phyloP scores from a whole-genome alignment of 2,888 invertebrate genomes.

The Xylota sylvarum region DNA sequence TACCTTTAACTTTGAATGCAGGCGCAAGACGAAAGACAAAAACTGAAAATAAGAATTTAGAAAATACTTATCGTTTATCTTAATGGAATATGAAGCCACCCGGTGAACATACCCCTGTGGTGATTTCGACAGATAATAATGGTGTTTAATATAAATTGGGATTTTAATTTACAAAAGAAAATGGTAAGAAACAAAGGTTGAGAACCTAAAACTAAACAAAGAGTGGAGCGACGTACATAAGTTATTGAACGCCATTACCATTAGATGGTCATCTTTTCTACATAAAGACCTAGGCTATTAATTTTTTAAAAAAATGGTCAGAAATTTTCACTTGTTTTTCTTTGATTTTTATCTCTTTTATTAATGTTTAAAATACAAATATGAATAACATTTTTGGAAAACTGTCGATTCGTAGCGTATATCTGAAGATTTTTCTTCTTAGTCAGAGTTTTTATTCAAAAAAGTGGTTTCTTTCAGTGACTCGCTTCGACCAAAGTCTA shows the following conservation, averaged over 20 bases:
- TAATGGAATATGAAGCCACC: conserved; percentile 41
- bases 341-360: no score
- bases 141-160: conserved; percentile 62
- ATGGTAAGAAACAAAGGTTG: not conserved
- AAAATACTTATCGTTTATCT: conserved; percentile 55
- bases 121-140: conserved; percentile 47
- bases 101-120: conserved; percentile 51
- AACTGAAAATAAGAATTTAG: conserved; percentile 31
- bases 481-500: no score
- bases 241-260: conserved; percentile 6
- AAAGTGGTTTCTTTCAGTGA: no score
- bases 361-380: no score
- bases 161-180: conserved; percentile 29
- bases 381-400: no score
- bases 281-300: not conserved
- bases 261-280: not conserved
- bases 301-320: not conserved
- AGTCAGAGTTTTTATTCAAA: no score
- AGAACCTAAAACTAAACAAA: not conserved
- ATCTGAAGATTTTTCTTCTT: no score
- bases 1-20: conserved; percentile 6
- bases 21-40: conserved; percentile 11
- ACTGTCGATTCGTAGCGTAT: no score
- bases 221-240: conserved; percentile 1
- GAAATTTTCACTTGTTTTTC: no score